phyloP scores from a whole-genome alignment of 2,797 vertebrate genomes.

The Poeciliopsis infans region DNA sequence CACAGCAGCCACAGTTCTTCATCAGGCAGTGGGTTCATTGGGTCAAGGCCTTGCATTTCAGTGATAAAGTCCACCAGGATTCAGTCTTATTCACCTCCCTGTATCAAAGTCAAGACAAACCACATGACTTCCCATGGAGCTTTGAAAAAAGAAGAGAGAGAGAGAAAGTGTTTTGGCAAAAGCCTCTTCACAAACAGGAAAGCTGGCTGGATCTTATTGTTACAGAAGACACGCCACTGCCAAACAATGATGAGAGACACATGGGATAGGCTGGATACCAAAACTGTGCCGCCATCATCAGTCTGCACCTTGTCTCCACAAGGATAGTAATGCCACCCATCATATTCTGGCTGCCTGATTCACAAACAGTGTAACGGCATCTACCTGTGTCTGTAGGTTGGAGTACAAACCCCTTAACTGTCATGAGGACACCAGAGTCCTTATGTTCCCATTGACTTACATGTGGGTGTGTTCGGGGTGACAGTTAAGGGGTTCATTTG shows the following conservation, averaged over 20 bases:
- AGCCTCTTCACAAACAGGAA: conserved; percentile 43
- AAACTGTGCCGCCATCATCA: conserved; percentile 8
- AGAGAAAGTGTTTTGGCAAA: conserved; percentile 53
- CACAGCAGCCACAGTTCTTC: conserved; percentile 6
- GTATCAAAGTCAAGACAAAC: conserved; percentile 20
- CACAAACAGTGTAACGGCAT: conserved; percentile 30
- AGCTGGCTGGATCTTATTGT: conserved; percentile 44
- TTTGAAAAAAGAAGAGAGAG: conserved; percentile 6
- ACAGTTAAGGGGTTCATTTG: conserved; percentile 22
- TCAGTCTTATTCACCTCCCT: conserved; percentile 5
- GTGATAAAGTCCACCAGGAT: conserved; percentile 10
- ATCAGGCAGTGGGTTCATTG: conserved; percentile 17
- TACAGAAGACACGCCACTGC: conserved; percentile 12
- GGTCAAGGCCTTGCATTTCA: conserved; percentile 9
- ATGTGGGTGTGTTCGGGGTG: too few species aligned
- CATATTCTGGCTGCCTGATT: conserved; percentile 21
- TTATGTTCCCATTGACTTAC: too few species aligned
- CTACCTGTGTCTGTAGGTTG: conserved; percentile 25
- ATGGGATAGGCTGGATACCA: conserved; percentile 16
- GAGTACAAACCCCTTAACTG: conserved; percentile 11
- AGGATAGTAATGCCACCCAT: conserved; percentile 16
- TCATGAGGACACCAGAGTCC: too few species aligned
- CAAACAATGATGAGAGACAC: conserved; percentile 10
- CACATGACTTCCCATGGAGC: conserved; percentile 12
- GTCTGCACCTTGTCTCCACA: conserved; percentile 21